Evolutionary conservation across 1,140 invertebrate species (phyloP).

Genomic region (Bombus cullumanus): DNA sequence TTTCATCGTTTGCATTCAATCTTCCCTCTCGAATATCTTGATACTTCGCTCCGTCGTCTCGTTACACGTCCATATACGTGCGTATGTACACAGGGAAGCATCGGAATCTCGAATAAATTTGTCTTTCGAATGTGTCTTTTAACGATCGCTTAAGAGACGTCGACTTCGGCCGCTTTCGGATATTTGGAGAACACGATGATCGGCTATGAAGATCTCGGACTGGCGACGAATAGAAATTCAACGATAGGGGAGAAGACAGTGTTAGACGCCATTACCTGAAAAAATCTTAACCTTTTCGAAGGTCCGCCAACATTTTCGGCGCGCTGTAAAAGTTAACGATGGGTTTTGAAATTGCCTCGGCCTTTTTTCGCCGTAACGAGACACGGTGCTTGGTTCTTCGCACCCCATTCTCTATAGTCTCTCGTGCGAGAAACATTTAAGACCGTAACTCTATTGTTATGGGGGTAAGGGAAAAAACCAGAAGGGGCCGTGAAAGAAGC

Average conservation of each 20-base stretch:
- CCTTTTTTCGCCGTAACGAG: slow-evolving; percentile 71
- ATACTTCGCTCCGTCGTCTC: not conserved
- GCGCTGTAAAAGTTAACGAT: slow-evolving; percentile 72
- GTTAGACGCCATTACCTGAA: slow-evolving; percentile 20
- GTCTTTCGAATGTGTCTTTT: not conserved
- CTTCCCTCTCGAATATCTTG: not conserved
- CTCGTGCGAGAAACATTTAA: slow-evolving; percentile 66
- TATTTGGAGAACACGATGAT: not conserved
- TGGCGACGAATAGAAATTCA: not conserved
- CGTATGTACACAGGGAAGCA: no score
- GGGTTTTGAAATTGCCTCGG: slow-evolving; percentile 71
- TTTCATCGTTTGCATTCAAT: not conserved
- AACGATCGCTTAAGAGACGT: not conserved
- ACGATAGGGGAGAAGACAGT: not conserved
- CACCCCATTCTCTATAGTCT: slow-evolving; percentile 66
- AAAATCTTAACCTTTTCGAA: slow-evolving; percentile 74
- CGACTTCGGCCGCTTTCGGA: no score
- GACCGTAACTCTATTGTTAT: slow-evolving; percentile 68
- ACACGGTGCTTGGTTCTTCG: slow-evolving; percentile 66
- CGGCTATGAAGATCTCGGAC: not conserved
- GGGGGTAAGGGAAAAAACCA: slow-evolving; percentile 1
- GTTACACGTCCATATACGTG: not conserved
- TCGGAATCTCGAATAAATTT: not conserved
- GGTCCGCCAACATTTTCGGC: slow-evolving; percentile 48
- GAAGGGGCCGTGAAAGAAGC: not conserved